Evolutionary conservation across 2,888 invertebrate species (phyloP).

Genomic region (Orgyia antiqua): DNA sequence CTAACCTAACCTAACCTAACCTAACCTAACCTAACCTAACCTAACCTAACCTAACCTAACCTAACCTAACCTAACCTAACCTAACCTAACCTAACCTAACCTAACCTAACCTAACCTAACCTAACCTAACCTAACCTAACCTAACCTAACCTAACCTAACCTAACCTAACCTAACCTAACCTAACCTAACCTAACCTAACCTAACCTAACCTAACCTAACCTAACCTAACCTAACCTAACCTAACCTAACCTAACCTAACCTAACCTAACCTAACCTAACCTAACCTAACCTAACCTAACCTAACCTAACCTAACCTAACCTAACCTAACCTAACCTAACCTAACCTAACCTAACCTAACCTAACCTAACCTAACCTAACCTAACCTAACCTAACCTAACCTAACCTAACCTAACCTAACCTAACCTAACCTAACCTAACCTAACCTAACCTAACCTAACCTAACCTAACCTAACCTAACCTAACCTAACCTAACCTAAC

Average conservation of each 20-base stretch:
- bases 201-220: conserved; percentile 25
- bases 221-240: conserved; percentile 21
- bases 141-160: conserved; percentile 21
- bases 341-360: conserved; percentile 11
- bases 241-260: conserved; percentile 16
- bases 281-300: conserved; percentile 18
- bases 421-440: conserved; percentile 11
- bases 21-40: neutral
- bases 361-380: conserved; percentile 12
- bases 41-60: neutral
- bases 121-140: conserved; percentile 18
- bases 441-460: conserved; percentile 11
- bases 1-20: neutral
- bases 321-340: conserved; percentile 26
- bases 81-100: conserved; percentile 1
- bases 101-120: conserved; percentile 20
- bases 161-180: conserved; percentile 24
- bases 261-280: conserved; percentile 16
- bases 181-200: conserved; percentile 21
- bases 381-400: conserved; percentile 20
- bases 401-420: conserved; percentile 11
- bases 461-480: conserved; percentile 10
- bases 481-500: conserved; percentile 8
- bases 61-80: no score
- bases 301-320: conserved; percentile 22